Evolutionary conservation across 2,888 invertebrate genomes (phyloP).

Genomic region (Ommatoiulus sabulosus): DNA sequence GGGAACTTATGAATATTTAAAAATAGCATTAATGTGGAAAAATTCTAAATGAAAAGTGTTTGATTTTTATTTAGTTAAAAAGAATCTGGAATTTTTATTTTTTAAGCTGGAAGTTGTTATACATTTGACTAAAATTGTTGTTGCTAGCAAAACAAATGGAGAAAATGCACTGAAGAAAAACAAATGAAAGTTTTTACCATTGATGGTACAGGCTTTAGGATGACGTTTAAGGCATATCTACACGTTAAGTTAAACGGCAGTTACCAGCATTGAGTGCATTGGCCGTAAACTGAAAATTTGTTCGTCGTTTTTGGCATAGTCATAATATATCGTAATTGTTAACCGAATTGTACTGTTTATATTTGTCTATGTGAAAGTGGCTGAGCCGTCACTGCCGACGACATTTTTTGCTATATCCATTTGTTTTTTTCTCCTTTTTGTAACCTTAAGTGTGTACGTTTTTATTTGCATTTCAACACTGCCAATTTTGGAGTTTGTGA

Average conservation of each 20-base stretch:
- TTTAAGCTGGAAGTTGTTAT: no score
- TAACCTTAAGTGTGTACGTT: constrained; percentile 27
- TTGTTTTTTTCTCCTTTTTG: background rate
- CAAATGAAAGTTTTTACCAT: no score
- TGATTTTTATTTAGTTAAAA: no score
- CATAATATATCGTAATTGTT: constrained; percentile 20
- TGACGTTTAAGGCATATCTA: background rate
- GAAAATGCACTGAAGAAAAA: no score
- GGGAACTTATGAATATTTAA: no score
- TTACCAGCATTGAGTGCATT: background rate
- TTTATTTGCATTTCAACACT: constrained; percentile 31
- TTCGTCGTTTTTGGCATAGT: constrained; percentile 34
- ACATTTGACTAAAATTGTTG: no score
- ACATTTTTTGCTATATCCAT: background rate
- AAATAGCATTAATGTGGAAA: no score
- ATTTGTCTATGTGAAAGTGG: constrained; percentile 30
- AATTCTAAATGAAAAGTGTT: no score
- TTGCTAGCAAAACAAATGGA: no score
- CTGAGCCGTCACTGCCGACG: background rate
- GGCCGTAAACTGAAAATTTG: background rate
- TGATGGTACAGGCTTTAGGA: background rate
- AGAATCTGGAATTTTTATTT: no score
- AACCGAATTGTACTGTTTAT: constrained; percentile 14
- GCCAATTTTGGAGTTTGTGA: constrained; percentile 47
- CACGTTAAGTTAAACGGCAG: background rate